Evolutionary conservation across 2,888 invertebrate species (phyloP).

Genomic region (Pelosia muscerda): DNA sequence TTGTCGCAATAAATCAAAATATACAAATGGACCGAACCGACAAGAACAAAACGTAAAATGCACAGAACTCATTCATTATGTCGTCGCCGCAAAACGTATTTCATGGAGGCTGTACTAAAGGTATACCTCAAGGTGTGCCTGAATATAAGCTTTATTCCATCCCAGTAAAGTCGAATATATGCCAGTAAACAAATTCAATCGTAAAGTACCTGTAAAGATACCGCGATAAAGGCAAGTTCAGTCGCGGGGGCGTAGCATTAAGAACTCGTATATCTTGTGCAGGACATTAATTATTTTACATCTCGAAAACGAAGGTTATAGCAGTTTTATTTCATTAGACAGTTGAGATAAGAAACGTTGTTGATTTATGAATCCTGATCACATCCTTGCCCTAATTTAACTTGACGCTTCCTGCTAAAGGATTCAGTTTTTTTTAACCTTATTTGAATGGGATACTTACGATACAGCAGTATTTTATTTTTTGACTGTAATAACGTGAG

Average conservation of each 20-base stretch:
- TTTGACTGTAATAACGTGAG: constrained; percentile 26
- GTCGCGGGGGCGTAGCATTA: constrained; percentile 78
- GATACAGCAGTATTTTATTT: constrained; percentile 19
- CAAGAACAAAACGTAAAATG: constrained; percentile 61
- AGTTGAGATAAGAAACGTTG: constrained; percentile 65
- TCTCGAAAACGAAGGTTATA: constrained; percentile 60
- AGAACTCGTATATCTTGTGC: constrained; percentile 76
- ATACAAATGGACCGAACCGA: constrained; percentile 54
- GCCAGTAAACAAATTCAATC: constrained; percentile 31
- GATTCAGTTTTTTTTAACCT: constrained; percentile 26
- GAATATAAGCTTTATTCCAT: constrained; percentile 36
- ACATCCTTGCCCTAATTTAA: constrained; percentile 61
- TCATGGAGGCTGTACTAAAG: constrained; percentile 54
- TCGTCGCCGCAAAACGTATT: constrained; percentile 64
- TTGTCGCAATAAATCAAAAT: constrained; percentile 44
- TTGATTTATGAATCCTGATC: constrained; percentile 76
- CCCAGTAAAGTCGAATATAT: constrained; percentile 36
- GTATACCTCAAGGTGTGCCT: constrained; percentile 36
- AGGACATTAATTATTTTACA: constrained; percentile 74
- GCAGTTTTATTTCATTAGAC: constrained; percentile 79
- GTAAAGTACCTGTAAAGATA: constrained; percentile 60
- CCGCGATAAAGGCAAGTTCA: constrained; percentile 59
- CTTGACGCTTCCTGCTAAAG: constrained; percentile 57
- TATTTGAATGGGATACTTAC: constrained; percentile 15
- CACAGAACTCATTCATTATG: constrained; percentile 68